Evolutionary conservation across 2,113 vertebrate species (phyloP), one percentile per base, ranked within the genome.

Genomic region (Nyctereutes procyonoides): DNA sequence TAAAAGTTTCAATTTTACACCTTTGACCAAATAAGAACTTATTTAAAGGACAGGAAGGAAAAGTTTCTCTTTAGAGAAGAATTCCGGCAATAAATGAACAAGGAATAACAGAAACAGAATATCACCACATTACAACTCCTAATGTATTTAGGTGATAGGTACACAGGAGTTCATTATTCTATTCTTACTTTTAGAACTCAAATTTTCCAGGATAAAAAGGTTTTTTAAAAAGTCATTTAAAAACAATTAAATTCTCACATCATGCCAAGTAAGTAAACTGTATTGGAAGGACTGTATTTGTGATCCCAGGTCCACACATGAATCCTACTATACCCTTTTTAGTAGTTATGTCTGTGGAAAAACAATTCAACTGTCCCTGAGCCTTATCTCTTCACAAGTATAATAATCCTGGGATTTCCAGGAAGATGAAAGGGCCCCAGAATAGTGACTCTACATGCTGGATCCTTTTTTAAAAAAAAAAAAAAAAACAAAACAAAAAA

Each of bases 1-100:
- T 10, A 35, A 80, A 97, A 93, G 58, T 67, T 96, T 83, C 0
- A 11, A 55, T 71, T 96, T 71, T 77, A 96, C 86, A 88, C 53
- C 5, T 90, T 56, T 65, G 43, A 85, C 28, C 53, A 92, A 89
- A 58, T 60, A 86, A 93, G 26, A 90, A 94, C 60, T 88, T 88
- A 92, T 85, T 92, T 90, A 63, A 94, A 79, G 53, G 5, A 94
- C 67, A 89, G 60, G 63, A 92, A 20, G 35, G 19, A 28, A 74
- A 69, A 82, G 14, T 82, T 93, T 95, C 82, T 60, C 19, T 92
- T 71, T 58, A 82, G 51, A 84, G 32, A 88, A 80, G 26, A 92
- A 95, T 88, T 87, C 65, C 24, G 28, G 69, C 67, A 79, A 92
- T 65, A 79, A 92, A 73, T 55, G 24, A 96, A 97, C 9, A 82